Percentiles rank a stretch among this genome's conserved stretches.
Conservation (phyloP, 2,797 vertebrate species). For the Xenentodon cancila region DNA sequence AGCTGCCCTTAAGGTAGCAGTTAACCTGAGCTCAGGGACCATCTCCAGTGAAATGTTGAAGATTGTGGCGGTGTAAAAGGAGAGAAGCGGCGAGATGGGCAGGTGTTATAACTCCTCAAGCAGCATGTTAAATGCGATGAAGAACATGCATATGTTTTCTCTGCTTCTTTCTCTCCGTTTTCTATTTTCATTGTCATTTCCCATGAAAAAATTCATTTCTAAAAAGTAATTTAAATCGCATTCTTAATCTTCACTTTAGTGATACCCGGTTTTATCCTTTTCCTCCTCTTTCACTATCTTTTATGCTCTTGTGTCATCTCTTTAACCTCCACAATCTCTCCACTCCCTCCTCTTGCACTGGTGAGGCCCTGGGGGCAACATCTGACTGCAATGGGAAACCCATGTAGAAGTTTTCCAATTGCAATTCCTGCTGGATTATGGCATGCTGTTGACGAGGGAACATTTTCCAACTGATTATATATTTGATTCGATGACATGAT, state of each 20-base stretch:
- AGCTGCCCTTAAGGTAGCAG: slow-evolving; percentile 72
- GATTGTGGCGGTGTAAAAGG: slow-evolving; percentile 80
- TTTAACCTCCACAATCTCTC: slow-evolving; percentile 55
- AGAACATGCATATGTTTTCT: slow-evolving; percentile 42
- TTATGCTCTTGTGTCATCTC: slow-evolving; percentile 37
- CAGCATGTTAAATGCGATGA: slow-evolving; percentile 86
- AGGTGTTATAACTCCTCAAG: slow-evolving; percentile 54
- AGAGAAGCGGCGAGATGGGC: slow-evolving; percentile 35
- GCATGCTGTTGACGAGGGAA: slow-evolving; percentile 82
- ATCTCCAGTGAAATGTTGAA: slow-evolving; percentile 74
- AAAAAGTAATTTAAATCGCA: background rate
- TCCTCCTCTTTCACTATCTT: slow-evolving; percentile 19
- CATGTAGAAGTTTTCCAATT: slow-evolving; percentile 94
- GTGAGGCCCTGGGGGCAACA: slow-evolving; percentile 86
- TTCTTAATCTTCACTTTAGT: slow-evolving; percentile 1
- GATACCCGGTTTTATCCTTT: slow-evolving; percentile 39
- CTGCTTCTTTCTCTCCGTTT: slow-evolving; percentile 26
- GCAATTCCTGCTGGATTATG: slow-evolving; percentile 84
- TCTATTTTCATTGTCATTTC: slow-evolving; percentile 2
- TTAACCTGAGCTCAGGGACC: slow-evolving; percentile 82
- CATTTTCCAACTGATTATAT: slow-evolving; percentile 86
- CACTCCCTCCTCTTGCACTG: slow-evolving; percentile 48
- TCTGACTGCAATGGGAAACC: slow-evolving; percentile 86
- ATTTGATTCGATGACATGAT: slow-evolving; percentile 90
- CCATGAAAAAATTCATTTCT: background rate